These are phyloP conservation scores for Drosophila acutilabella DNA, from an alignment of 2,888 invertebrate species.

Conservation along the genomic window DNA sequence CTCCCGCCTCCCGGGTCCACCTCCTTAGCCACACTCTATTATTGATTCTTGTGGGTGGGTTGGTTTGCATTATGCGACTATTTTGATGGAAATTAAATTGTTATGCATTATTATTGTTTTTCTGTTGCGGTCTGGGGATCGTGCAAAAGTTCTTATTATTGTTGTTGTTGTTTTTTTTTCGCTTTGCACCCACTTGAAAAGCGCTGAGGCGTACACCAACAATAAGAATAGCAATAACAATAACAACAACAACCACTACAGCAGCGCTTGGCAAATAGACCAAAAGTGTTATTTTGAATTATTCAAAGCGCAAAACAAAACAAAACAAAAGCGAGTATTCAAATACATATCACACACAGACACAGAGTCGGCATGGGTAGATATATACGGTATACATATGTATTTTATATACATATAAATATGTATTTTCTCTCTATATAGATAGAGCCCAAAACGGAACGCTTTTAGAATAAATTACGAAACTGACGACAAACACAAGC, in stretches of 20 bases:
- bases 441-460: conserved; percentile 76
- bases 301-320: conserved; percentile 66
- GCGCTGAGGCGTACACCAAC: conserved; percentile 68
- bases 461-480: conserved; percentile 82
- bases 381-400: conserved; percentile 17
- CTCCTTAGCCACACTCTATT: background rate
- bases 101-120: conserved; percentile 59
- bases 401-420: conserved; percentile 37
- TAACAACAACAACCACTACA: conserved; percentile 14
- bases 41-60: conserved; percentile 37
- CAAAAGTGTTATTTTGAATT: conserved; percentile 77
- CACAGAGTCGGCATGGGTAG: background rate
- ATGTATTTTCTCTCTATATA: conserved; percentile 55
- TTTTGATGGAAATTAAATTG: conserved; percentile 75
- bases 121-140: conserved; percentile 65
- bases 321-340: conserved; percentile 41
- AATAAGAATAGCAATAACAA: conserved; percentile 21
- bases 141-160: conserved; percentile 58
- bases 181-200: conserved; percentile 74
- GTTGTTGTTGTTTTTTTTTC: conserved; percentile 29
- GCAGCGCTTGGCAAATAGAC: conserved; percentile 61
- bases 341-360: conserved; percentile 47
- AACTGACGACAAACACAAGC: conserved; percentile 75
- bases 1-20: background rate
- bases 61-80: conserved; percentile 48